Percentiles rank a stretch among this genome's conserved stretches.
These are phyloP conservation scores for Streptopelia turtur DNA, from an alignment of 2,797 vertebrate genomes.

Conservation along the genomic window DNA sequence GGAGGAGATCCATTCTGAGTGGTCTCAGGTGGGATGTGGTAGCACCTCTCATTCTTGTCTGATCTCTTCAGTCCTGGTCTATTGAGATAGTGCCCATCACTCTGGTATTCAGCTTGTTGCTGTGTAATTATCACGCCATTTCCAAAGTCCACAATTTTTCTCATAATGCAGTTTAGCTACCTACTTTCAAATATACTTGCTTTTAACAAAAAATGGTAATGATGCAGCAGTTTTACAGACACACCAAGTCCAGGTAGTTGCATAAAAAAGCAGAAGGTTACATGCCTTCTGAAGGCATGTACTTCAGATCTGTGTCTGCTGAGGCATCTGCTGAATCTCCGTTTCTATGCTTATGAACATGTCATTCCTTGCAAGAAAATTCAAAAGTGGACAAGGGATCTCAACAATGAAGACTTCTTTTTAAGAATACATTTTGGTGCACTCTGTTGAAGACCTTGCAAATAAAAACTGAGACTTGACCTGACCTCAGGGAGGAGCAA, in stretches of 20 bases:
- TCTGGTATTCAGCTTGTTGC: not conserved
- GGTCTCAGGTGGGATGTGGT: not conserved
- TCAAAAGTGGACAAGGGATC: not conserved
- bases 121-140: not conserved
- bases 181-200: not conserved
- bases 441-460: not conserved
- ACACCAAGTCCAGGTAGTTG: not conserved
- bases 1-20: not conserved
- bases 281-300: not conserved
- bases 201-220: not conserved
- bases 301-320: not conserved
- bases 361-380: not conserved
- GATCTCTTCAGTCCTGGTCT: not conserved
- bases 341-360: not conserved
- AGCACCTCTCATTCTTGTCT: not conserved
- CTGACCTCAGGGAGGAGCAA: not conserved
- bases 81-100: not conserved
- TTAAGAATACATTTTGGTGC: not conserved
- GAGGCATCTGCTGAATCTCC: not conserved
- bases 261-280: not conserved
- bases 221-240: not conserved
- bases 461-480: not conserved
- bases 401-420: not conserved
- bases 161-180: not conserved
- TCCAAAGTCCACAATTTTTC: not conserved